Evolutionary conservation across 1,140 invertebrate species (phyloP), one percentile per base, ranked within the genome.

Genomic region (Drosophila busckii): DNA sequence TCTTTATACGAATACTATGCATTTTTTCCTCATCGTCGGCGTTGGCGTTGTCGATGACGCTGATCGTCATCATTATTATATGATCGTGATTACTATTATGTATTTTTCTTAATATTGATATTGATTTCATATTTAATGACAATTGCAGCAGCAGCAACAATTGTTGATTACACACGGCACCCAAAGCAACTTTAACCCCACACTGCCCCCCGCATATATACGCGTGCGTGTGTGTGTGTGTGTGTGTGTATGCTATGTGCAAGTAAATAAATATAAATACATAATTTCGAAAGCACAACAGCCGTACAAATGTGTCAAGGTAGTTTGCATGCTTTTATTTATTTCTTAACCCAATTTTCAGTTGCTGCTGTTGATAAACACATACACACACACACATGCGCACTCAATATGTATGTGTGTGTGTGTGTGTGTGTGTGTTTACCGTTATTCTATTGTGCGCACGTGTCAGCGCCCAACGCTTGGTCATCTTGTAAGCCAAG

Each of bases 301-400:
- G 16, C 28, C 17, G 16, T 23, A 9, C 50, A 78, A 59, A 78
- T 78, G 32, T 78, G 71, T 78, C 71, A 78, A 78, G 71, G 71
- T 78, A 63, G 73, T 78, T 78, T 67, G 71, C 71, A 67, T 78
- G 71, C 73, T 80, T 78, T n/a, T n/a, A n/a, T n/a, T n/a, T 78
- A 70, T 67, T 67, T 78, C 69, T 66, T 68, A 78, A 78, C 73
- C 71, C 71, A 70, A 78, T 76, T 76, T 68, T 58, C 35, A 38
- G n/a, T 20, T 29, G n/a, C 31, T n/a, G 4, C 50, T 28, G 19
- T 12, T 58, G 16, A 29, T 52, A 54, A n/a, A n/a, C n/a, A n/a
- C n/a, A n/a, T n/a, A n/a, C n/a, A n/a, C n/a, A n/a, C n/a, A n/a
- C n/a, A n/a, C n/a, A n/a, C n/a, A n/a, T n/a, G n/a, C n/a, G n/a